Conservation (phyloP, 2,888 invertebrate genomes). For the Galeruca laticollis region DNA sequence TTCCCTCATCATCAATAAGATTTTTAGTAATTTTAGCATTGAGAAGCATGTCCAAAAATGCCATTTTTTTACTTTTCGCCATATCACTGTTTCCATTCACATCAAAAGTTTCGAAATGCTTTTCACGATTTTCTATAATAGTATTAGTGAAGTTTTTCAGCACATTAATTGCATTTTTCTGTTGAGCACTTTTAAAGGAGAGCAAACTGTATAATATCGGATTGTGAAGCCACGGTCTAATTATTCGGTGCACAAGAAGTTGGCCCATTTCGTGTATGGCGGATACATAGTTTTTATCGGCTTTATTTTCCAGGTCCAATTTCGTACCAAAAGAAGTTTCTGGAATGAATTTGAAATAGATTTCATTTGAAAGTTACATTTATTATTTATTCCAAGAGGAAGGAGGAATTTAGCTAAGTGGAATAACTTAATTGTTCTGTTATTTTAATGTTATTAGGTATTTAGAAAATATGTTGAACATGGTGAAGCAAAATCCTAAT, state of each 20-base stretch:
- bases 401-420: no score
- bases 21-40: constrained; percentile 48
- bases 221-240: constrained; percentile 54
- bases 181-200: constrained; percentile 40
- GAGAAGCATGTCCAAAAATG: constrained; percentile 55
- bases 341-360: constrained; percentile 38
- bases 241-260: constrained; percentile 47
- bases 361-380: background rate
- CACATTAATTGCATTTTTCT: constrained; percentile 41
- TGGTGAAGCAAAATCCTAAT: no score
- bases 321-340: constrained; percentile 56
- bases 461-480: no score
- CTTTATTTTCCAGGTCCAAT: constrained; percentile 46
- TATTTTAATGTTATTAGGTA: no score
- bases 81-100: constrained; percentile 54
- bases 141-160: constrained; percentile 55
- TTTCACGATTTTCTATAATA: constrained; percentile 48
- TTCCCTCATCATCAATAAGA: constrained; percentile 62
- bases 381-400: background rate
- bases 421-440: no score
- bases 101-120: constrained; percentile 47
- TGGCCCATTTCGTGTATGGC: constrained; percentile 51
- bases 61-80: constrained; percentile 63
- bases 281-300: constrained; percentile 48
- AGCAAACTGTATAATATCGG: constrained; percentile 43